Conservation (phyloP, 2,888 invertebrate genomes). For the Drosophila merina region DNA sequence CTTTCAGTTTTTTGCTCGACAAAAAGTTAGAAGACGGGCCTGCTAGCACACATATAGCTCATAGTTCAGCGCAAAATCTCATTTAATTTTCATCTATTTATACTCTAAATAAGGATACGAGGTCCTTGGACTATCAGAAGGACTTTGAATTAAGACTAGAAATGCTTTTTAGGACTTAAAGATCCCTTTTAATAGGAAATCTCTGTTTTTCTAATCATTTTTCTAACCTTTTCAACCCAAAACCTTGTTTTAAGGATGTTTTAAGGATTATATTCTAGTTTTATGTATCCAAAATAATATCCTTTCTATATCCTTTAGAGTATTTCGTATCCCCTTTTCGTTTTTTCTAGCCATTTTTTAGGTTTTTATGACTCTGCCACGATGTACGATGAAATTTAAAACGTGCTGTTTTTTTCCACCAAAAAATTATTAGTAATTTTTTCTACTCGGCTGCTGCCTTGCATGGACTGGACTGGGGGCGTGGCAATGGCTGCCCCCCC, state of each 20-base stretch:
- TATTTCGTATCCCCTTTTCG: too few relatives aligned
- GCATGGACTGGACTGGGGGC: conserved; percentile 46
- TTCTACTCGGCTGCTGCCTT: conserved; percentile 30
- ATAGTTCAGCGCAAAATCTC: conserved; percentile 52
- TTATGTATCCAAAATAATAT: too few relatives aligned
- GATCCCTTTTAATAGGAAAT: too few relatives aligned
- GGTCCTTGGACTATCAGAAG: conserved; percentile 2
- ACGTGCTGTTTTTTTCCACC: conserved; percentile 24
- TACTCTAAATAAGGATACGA: background rate
- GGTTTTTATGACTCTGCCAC: background rate
- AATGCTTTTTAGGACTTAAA: too few relatives aligned
- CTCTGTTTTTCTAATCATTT: too few relatives aligned
- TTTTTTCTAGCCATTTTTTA: background rate
- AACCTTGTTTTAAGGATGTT: too few relatives aligned
- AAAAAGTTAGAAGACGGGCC: conserved; percentile 30
- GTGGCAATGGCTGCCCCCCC: conserved; percentile 5
- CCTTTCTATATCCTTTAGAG: too few relatives aligned
- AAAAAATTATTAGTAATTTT: conserved; percentile 50
- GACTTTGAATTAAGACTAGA: background rate
- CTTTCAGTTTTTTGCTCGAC: too few relatives aligned
- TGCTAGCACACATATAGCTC: conserved; percentile 3
- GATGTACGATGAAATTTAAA: conserved; percentile 17
- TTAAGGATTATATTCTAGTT: too few relatives aligned
- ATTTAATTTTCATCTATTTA: conserved; percentile 61
- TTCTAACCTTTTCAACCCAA: background rate